These are phyloP conservation scores for Oxytorus armatus DNA, from an alignment of 2,888 invertebrate genomes.

Conservation along the genomic window DNA sequence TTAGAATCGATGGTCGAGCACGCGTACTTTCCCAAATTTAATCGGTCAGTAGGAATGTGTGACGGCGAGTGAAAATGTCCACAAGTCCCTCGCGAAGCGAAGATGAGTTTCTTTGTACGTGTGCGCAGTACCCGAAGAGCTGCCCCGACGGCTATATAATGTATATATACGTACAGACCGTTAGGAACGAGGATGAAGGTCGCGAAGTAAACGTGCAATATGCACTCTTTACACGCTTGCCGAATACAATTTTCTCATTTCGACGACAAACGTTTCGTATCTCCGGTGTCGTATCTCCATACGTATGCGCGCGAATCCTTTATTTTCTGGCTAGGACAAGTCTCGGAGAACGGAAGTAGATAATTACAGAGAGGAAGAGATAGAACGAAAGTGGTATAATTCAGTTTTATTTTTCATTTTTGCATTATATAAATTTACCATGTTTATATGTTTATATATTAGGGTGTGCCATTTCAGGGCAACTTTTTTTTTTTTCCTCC, in stretches of 20 bases:
- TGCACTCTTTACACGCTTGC: neutral
- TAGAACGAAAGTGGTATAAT: constrained; percentile 15
- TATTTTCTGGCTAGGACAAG: constrained; percentile 42
- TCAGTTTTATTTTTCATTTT: neutral
- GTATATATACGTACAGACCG: neutral
- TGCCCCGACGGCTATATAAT: neutral
- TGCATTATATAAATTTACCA: neutral
- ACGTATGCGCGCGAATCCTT: neutral
- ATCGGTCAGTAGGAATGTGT: constrained; percentile 82
- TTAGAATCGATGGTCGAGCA: constrained; percentile 17
- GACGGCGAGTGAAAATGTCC: constrained; percentile 78
- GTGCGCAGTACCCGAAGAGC: neutral
- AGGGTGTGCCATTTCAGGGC: too few relatives aligned
- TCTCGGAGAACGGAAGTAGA: constrained; percentile 43
- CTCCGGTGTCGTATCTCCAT: too few relatives aligned
- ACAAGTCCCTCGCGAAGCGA: constrained; percentile 27
- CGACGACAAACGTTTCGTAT: constrained; percentile 43
- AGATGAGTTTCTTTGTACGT: constrained; percentile 26
- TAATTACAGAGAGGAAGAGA: constrained; percentile 47
- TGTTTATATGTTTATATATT: too few relatives aligned
- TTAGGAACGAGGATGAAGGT: constrained; percentile 35
- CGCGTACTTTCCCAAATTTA: constrained; percentile 72
- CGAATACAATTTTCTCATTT: constrained; percentile 32
- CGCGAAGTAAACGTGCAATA: constrained; percentile 24
- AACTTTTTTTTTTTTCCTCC: too few relatives aligned